Base-by-base conservation (phyloP, 2,113 vertebrate species). In the Syngnathoides biaculeatus region DNA sequence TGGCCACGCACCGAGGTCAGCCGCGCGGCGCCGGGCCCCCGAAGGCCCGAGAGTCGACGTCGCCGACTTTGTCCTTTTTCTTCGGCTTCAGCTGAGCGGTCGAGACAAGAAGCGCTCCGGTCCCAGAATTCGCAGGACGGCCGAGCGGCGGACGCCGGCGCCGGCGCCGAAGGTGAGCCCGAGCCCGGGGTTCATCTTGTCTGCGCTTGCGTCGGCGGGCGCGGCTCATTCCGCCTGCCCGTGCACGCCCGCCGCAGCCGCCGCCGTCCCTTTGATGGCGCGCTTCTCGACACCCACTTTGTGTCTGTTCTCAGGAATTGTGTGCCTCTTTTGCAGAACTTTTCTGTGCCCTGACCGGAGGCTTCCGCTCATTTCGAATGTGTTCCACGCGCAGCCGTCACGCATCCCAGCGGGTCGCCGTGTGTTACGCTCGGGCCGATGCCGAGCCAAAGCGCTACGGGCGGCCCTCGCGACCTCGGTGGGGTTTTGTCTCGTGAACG, bases 1-100 rank as follows among this genome's bases (percentile, higher is more conserved):
- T 64, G 52, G 90, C 82, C 59, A 88, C 69, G 67, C 82, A 83
- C 56, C 77, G 87, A 81, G 90, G 92, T 93, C 56, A 76, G 35
- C 17, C 30, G 19, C 9, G 0, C 2, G 17, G 14, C 8, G 56
- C 27, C 10, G 5, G 9, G 30, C 2, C 5, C 5, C 30, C 2
- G 30, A 35, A 35, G 30, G 30, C 30, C 30, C 20, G 19, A 50
- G 47, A 50, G 24, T 56, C 20, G 13, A 56, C 24, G 6, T 5
- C 22, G 13, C 0, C 24, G 3, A 7, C 1, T 14, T 22, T 24
- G 26, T 56, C 30, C 12, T 35, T 15, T 74, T 0, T 62, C 42
- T 0, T 45, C 10, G 67, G 27, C 26, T 67, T 2, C 80, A 88
- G 88, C 78, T 70, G 83, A 88, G 66, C 65, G 24, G 0, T 71